These are phyloP conservation scores for Wasmannia auropunctata DNA, from an alignment of 1,140 invertebrate genomes.

Conservation along the genomic window DNA sequence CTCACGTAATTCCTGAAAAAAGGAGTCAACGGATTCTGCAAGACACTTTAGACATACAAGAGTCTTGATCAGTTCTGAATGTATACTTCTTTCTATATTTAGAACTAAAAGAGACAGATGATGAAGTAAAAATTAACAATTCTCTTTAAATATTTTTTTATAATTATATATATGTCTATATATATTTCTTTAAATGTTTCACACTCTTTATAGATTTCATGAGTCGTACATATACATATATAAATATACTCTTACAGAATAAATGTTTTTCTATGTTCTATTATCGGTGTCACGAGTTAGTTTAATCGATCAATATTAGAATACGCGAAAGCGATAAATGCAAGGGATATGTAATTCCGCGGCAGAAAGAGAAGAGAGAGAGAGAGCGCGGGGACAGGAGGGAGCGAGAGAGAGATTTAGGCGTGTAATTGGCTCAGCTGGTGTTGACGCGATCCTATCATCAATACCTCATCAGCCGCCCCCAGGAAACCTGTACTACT, in stretches of 20 bases:
- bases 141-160: no score
- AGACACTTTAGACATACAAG: no score
- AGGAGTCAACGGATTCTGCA: not conserved
- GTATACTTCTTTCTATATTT: not conserved
- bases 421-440: conserved; percentile 86
- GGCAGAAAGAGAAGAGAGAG: conserved; percentile 7
- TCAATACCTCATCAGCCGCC: conserved; percentile 85
- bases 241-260: no score
- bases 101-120: not conserved
- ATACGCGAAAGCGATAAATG: conserved; percentile 46
- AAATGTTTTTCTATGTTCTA: not conserved
- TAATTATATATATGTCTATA: no score
- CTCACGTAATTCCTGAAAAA: not conserved
- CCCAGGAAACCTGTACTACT: conserved; percentile 84
- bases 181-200: no score
- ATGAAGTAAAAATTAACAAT: not conserved
- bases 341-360: not conserved
- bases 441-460: conserved; percentile 86
- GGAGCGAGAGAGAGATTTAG: conserved; percentile 78
- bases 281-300: not conserved
- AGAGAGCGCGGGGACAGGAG: conserved; percentile 46
- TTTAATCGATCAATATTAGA: conserved; percentile 21
- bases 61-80: not conserved
- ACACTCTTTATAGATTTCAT: not conserved
- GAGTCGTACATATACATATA: not conserved